Evolutionary conservation across 2,888 invertebrate genomes (phyloP).

Genomic region (Acutogordius australiensis): DNA sequence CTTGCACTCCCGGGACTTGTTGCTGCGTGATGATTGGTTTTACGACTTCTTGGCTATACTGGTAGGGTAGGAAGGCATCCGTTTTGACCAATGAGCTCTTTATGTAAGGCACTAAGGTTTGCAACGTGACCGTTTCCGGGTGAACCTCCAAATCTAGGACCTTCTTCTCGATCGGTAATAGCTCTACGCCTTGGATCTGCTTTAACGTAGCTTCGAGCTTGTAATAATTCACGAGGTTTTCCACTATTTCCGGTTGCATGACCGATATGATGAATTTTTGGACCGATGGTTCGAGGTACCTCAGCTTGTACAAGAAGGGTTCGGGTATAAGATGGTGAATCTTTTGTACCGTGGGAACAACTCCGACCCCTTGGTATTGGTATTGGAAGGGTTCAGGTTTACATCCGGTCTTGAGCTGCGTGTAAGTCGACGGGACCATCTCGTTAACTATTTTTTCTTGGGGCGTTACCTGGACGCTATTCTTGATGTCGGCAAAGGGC

Average conservation of each 20-base stretch:
- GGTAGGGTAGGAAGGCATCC: neutral
- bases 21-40: neutral
- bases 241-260: slow-evolving; percentile 7
- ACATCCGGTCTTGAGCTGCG: neutral
- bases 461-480: neutral
- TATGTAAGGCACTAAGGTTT: neutral
- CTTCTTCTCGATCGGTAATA: neutral
- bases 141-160: neutral
- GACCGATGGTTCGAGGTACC: neutral
- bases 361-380: neutral
- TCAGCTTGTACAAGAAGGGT: neutral
- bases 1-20: neutral
- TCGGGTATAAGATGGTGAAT: neutral
- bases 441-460: neutral
- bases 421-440: neutral
- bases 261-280: neutral
- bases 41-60: neutral
- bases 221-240: slow-evolving; percentile 1
- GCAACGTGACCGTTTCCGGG: neutral
- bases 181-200: neutral
- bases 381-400: slow-evolving; percentile 1
- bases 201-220: neutral
- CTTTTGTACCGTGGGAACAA: neutral
- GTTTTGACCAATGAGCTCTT: neutral
- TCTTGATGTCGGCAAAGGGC: neutral